Conservation (phyloP, 2,113 vertebrate species). For the Paradoxurus hermaphroditus region DNA sequence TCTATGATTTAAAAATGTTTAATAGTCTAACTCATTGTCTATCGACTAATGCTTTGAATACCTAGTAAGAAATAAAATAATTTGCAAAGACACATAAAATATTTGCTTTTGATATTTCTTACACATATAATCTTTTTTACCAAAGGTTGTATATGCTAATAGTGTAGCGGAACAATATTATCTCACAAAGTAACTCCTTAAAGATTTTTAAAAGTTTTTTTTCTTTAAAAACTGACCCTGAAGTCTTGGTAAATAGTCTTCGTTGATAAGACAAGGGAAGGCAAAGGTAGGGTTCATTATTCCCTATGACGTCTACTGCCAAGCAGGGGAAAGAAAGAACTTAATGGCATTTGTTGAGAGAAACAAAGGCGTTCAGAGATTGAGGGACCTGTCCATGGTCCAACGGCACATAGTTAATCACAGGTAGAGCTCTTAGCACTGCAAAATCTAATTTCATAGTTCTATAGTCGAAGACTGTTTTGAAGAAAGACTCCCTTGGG, state of each 20-base stretch:
- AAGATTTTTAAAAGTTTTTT: neutral
- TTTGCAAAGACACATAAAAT: conserved; percentile 1
- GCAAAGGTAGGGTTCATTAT: neutral
- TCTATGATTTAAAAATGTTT: neutral
- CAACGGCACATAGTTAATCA: neutral
- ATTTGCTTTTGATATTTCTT: neutral
- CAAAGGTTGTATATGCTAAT: neutral
- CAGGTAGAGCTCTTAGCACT: neutral
- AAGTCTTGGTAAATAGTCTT: neutral
- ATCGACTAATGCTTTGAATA: conserved; percentile 4
- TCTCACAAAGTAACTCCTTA: neutral
- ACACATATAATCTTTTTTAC: neutral
- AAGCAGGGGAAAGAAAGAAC: neutral
- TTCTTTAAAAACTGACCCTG: neutral
- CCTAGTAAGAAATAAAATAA: conserved; percentile 13
- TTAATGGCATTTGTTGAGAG: neutral
- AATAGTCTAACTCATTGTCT: neutral
- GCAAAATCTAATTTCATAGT: neutral
- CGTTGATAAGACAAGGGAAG: neutral
- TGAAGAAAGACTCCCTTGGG: neutral
- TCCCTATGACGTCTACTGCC: neutral
- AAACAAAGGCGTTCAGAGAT: neutral
- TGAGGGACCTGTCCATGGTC: neutral
- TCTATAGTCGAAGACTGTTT: neutral
- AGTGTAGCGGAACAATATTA: neutral